Evolutionary conservation across 2,797 vertebrate species (phyloP), one percentile per base, ranked within the genome.

Genomic region (Clarias platycephalus): DNA sequence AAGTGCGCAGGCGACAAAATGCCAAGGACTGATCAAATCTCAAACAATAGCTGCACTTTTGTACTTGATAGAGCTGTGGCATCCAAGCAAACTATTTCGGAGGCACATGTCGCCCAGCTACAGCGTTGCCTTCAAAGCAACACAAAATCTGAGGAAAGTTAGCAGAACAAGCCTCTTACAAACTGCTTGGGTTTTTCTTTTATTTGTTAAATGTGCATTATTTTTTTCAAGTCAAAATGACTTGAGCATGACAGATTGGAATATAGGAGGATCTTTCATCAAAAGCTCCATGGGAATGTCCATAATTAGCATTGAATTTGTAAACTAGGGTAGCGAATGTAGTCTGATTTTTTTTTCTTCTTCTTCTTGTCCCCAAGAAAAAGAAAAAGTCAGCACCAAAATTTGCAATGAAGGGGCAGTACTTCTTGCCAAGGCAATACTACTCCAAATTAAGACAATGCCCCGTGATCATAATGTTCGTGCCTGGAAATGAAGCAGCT

Each of bases 11-110:
- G 86, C 90, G 89, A 86, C 87, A 0, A 86, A 87, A 88, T 89
- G 92, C 93, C 94, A 94, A 91, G 90, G 90, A 86, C 87, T 83
- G 87, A 91, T 92, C 90, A 81, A 80, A 20, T 92, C 92, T 87
- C 87, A 88, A 85, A 90, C 90, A 89, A 90, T 88, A 86, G 84
- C 80, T 81, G 83, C 78, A 83, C 85, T 88, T 84, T 85, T 83
- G 74, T 80, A 82, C 84, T 87, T 77, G 75, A 86, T 82, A 81
- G 60, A 89, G 84, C 75, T 62, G 79, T 13, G 15, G 75, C 80
- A 84, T 86, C 84, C 79, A 5, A 58, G 64, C 53, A 57, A 58
- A 57, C 57, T 66, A 68, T 82, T 82, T 76, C 10, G 28, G 37
- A 74, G 75, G 63, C 77, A 76, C 80, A 44, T 77, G 63, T 16